These are phyloP conservation scores for Trachelus iudaicus DNA, from an alignment of 2,888 invertebrate species.

Conservation along the genomic window DNA sequence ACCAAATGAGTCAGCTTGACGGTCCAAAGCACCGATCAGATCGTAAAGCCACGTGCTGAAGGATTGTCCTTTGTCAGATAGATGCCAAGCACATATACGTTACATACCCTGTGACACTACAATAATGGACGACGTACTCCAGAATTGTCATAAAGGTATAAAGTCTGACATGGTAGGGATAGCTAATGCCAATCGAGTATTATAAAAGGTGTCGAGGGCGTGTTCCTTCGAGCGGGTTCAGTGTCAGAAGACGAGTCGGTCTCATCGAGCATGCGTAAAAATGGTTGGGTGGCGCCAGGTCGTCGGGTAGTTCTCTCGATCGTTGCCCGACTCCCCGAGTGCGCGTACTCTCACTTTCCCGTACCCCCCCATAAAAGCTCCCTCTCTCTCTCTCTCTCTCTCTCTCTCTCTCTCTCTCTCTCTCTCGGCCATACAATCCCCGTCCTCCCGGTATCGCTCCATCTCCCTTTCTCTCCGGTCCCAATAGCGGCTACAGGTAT, in stretches of 20 bases:
- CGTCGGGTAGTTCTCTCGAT: slow-evolving; percentile 40
- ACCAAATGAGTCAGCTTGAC: background rate
- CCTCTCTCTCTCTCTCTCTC: slow-evolving; percentile 23
- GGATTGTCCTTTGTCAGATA: background rate
- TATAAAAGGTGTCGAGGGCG: background rate
- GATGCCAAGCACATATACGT: background rate
- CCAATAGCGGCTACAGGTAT: slow-evolving; percentile 36
- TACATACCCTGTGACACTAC: background rate
- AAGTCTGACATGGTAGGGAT: background rate
- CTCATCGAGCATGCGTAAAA: slow-evolving; percentile 46
- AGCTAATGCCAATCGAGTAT: background rate
- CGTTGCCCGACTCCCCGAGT: slow-evolving; percentile 31
- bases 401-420: slow-evolving; percentile 25
- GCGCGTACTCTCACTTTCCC: slow-evolving; percentile 20
- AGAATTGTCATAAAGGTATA: background rate
- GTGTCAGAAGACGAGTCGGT: slow-evolving; percentile 43
- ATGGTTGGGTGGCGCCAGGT: slow-evolving; percentile 47
- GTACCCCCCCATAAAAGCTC: slow-evolving; percentile 13
- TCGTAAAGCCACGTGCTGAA: background rate
- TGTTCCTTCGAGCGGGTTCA: slow-evolving; percentile 36
- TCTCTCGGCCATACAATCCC: slow-evolving; percentile 19
- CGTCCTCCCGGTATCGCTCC: slow-evolving; percentile 19
- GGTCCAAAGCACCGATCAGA: background rate
- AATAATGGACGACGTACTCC: background rate
- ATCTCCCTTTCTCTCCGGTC: slow-evolving; percentile 19